A percentile compares a stretch with the other conserved stretches of the same genome.
These are phyloP conservation scores for Aythya fuligula DNA, from an alignment of 2,797 vertebrate genomes.

Conservation along the genomic window DNA sequence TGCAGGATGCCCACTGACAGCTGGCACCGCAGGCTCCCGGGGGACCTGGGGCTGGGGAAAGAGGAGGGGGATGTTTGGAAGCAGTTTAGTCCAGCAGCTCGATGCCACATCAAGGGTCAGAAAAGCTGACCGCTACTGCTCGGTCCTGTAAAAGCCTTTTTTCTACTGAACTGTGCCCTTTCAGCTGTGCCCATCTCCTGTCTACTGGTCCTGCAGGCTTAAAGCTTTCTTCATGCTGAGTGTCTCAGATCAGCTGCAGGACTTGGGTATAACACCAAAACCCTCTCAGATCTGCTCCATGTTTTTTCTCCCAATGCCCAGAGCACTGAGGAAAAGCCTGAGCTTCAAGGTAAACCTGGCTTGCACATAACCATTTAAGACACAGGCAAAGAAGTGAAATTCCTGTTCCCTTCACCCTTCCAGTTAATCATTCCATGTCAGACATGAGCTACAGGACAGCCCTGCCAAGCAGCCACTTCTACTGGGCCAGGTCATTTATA, in stretches of 20 bases:
- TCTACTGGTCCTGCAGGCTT: background rate
- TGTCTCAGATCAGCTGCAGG: background rate
- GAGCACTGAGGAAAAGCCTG: background rate
- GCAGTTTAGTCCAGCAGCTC: background rate
- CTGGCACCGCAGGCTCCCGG: background rate
- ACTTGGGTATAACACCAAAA: background rate
- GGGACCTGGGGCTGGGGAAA: background rate
- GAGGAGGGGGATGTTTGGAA: background rate
- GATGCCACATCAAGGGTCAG: background rate
- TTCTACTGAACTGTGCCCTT: background rate
- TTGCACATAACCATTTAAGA: background rate
- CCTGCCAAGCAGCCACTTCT: background rate
- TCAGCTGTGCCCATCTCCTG: background rate
- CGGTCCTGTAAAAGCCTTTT: background rate
- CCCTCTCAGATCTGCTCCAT: fast-evolving
- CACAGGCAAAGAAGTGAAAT: background rate
- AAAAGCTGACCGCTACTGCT: fast-evolving
- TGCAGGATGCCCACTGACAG: background rate
- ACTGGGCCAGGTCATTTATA: background rate
- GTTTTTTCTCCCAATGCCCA: background rate
- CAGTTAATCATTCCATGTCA: background rate
- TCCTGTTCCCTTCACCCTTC: background rate
- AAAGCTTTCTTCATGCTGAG: background rate
- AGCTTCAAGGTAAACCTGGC: background rate
- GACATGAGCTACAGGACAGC: background rate